Evolutionary conservation across 2,888 invertebrate genomes (phyloP), one percentile per base, ranked within the genome.

Genomic region (Diaprepes abbreviatus): DNA sequence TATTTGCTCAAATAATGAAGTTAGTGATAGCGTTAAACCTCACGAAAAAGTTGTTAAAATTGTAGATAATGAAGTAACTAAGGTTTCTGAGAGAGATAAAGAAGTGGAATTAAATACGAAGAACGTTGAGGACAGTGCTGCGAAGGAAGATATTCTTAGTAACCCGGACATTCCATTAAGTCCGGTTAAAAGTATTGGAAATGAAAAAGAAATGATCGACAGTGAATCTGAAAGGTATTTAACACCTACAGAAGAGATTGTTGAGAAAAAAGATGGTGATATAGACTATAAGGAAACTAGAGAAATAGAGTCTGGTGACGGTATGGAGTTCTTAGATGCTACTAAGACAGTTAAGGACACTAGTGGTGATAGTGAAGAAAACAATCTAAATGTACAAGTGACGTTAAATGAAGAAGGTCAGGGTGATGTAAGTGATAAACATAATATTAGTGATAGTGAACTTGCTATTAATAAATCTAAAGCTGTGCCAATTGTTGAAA

Each of bases 181-280:
- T 73, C 83, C 83, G 2, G 68, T 71, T 12, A 71, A 57, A 52
- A 66, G 66, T 58, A 50, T 71, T 17, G 70, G 66, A 24, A 68
- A 72, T 31, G 87, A 90, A 77, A 86, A 87, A 73, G 90, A 90
- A 82, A 86, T 89, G 36, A 87, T 88, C 70, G 87, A 91, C 55
- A 91, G 90, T 74, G 91, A 92, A 81, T 91, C 91, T 52, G 91
- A 92, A 78, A 85, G 89, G 67, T 91, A 91, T 78, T 83, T 90
- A 71, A 91, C 91, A 54, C 91, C 91, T 17, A 90, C 90, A 38
- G 91, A 91, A 81, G 84, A 84, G 74, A 77, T 79, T 10, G 77
- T 78, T n/a, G 80, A 80, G 58, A 81, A 78, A 72, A 80, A 81
- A 57, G 82, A 83, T 45, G 67, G 59, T 9, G 71, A 72, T 52